Percentiles rank a stretch among this genome's conserved stretches.
Conservation (phyloP, 2,113 vertebrate species). For the Pelvicachromis taeniatus region DNA sequence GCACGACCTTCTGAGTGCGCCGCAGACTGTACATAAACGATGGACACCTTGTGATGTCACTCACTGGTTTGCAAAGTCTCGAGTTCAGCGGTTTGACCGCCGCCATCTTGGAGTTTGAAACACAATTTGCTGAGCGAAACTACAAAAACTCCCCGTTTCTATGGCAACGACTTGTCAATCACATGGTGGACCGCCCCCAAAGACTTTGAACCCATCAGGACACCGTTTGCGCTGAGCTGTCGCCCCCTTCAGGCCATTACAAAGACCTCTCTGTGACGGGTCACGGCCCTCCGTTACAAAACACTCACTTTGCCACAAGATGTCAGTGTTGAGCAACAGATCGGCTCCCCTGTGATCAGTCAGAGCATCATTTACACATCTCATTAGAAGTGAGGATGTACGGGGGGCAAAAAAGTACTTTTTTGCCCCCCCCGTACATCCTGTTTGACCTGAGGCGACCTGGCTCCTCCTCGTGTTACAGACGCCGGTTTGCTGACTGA, state of each 20-base stretch:
- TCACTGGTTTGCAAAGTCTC: background rate
- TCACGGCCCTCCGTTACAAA: too few species aligned
- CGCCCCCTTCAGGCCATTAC: background rate
- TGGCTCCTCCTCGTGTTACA: background rate
- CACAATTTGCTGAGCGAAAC: background rate
- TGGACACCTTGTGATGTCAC: rapidly evolving
- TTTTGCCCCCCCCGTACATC: rapidly evolving
- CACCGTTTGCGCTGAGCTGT: background rate
- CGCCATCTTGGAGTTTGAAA: background rate
- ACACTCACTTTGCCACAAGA: background rate
- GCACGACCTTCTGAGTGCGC: background rate
- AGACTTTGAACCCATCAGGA: background rate
- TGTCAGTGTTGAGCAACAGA: background rate
- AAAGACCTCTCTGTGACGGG: background rate
- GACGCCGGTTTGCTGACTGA: rapidly evolving
- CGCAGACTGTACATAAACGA: background rate
- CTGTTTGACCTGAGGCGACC: background rate
- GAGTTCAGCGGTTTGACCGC: background rate
- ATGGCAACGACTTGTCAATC: background rate
- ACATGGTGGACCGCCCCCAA: background rate
- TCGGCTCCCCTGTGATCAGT: background rate
- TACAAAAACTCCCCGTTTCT: rapidly evolving
- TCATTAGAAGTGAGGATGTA: background rate
- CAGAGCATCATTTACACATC: background rate
- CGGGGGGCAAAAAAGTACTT: too few species aligned